Evolutionary conservation across 2,797 vertebrate genomes (phyloP).

Genomic region (Pagetopsis macropterus): DNA sequence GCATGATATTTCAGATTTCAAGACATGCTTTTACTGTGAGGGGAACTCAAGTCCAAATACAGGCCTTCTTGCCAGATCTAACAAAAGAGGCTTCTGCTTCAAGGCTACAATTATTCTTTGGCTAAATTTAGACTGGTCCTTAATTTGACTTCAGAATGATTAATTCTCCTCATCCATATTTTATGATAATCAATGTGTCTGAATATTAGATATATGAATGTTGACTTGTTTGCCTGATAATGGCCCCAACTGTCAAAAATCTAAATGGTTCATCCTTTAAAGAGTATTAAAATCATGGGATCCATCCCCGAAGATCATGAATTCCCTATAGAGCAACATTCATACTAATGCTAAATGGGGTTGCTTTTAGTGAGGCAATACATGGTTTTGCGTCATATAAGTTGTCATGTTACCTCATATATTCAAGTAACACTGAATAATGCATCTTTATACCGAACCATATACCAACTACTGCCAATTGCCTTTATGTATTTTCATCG

Average conservation of each 20-base stretch:
- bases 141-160: constrained; percentile 32
- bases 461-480: neutral
- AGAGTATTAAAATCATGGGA: no score
- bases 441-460: neutral
- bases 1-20: constrained; percentile 3
- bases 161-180: constrained; percentile 17
- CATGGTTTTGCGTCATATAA: neutral
- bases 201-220: neutral
- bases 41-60: constrained; percentile 40
- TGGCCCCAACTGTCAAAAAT: neutral
- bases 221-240: neutral
- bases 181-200: neutral
- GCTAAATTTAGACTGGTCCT: constrained; percentile 54
- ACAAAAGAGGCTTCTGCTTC: constrained; percentile 43
- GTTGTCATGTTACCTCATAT: neutral
- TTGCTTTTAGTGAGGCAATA: neutral
- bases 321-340: no score
- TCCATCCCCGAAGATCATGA: neutral
- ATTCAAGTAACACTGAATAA: constrained; percentile 6
- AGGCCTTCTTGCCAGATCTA: constrained; percentile 50
- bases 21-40: constrained; percentile 17
- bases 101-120: constrained; percentile 40
- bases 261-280: neutral
- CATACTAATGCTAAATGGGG: neutral
- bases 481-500: constrained; percentile 10